phyloP scores from a whole-genome alignment of 2,113 vertebrate species.

The Phyllopteryx taeniolatus region DNA sequence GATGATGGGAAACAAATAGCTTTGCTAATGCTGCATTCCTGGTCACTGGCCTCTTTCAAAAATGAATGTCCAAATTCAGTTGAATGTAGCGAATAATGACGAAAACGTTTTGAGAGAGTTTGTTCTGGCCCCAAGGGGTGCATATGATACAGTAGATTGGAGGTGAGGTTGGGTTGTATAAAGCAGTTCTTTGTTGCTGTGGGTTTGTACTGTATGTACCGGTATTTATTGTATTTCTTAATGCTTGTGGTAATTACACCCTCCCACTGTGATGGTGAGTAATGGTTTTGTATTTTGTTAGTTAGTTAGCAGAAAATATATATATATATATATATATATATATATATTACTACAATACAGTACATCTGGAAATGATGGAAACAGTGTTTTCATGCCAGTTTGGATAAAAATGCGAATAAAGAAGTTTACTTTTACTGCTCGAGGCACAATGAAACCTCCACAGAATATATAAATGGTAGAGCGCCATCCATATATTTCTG shows the following conservation, averaged over 20 bases:
- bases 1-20: neutral
- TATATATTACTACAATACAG: neutral
- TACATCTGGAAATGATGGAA: neutral
- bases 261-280: neutral
- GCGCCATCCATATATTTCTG: neutral
- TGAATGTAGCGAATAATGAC: constrained; percentile 1
- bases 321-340: no score
- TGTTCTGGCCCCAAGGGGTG: neutral
- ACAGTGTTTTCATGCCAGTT: neutral
- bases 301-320: no score
- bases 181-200: neutral
- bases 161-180: neutral
- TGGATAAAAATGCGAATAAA: neutral
- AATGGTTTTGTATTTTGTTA: neutral
- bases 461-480: neutral
- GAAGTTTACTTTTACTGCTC: neutral
- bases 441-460: neutral
- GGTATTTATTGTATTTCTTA: neutral
- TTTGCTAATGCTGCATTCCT: neutral
- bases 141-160: neutral
- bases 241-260: neutral
- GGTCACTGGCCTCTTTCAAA: neutral
- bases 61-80: neutral
- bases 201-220: neutral
- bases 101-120: neutral